Evolutionary conservation across 2,888 invertebrate species (phyloP), one percentile per base, ranked within the genome.

Genomic region (Diaprepes abbreviatus): DNA sequence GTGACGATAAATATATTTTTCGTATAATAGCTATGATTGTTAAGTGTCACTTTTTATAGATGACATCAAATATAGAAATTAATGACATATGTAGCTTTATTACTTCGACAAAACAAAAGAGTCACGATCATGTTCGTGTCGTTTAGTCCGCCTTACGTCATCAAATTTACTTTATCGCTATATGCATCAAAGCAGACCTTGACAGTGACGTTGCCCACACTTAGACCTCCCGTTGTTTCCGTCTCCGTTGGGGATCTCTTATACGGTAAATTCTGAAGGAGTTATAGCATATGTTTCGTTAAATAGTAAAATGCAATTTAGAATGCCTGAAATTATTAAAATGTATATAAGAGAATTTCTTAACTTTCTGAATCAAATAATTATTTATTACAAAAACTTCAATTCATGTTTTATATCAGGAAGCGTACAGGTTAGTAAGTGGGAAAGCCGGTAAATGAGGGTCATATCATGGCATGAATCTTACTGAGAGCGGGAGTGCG

Each of bases 201-300:
- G 58, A 28, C 58, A 58, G 40, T 58, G 58, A 58, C 40, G 16
- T 40, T 58, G 58, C 58, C 58, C 58, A 58, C 58, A 58, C 58
- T 58, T 58, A 28, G 58, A 58, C 58, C 58, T 58, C 58, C 58
- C 16, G 58, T 58, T 58, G 58, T 4, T 16, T 24, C 4, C 31
- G 28, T 43, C 58, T 21, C 58, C n/a, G 58, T 40, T 28, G 58
- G 58, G 43, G 43, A 31, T 58, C 54, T 33, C 54, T 35, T 57
- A 38, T 38, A 38, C n/a, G 57, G 21, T 57, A 38, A 57, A 19
- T 19, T 43, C n/a, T 38, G 14, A 38, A 38, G 14, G 36, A 38
- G 36, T 38, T 38, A 14, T 38, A 38, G 36, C 14, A 14, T 38
- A 14, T 14, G n/a, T 38, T 14, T 12, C 36, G 14, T 12, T 38